Base-by-base conservation (phyloP, 2,888 invertebrate species). In the Chaetogeoica ovagalla region DNA sequence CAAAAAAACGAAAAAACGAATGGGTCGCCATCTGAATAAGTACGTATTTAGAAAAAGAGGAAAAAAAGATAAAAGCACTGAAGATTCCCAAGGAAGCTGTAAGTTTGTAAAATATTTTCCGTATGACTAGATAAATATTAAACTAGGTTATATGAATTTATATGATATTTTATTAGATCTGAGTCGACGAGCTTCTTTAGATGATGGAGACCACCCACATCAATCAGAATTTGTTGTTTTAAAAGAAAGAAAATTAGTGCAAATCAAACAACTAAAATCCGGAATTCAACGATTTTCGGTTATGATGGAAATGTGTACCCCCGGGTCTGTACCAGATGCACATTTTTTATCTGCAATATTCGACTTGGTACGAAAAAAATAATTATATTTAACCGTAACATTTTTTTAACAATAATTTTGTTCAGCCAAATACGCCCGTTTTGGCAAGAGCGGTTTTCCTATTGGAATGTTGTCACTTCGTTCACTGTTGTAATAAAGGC, bases 401-500 rank as follows among this genome's bases (percentile, higher is more conserved):
- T n/a, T 43, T n/a, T 3, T 19, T 13, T 15, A 9, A 68, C 3
- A 76, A 68, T 30, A 23, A 39, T 11, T 39, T 59, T 52, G 52
- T 39, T 39, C 37, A 95, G 92, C 94, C 98, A 52, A 93, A 97
- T 86, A 96, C 98, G 0, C 97, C 98, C 0, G 92, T 98, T 0
- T 93, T 98, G 0, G 91, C 97, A 0, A 89, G 98, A 85, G 98
- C 99, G 6, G 92, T 95, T 0, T 90, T 98, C 76, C 87, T 98
- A 11, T 87, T 99, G 82, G 99, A 99, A 87, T 98, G 98, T 86
- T 94, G 97, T 0, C 93, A 97, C 86, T 94, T 98, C 84, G 98
- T 99, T 2, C 97, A 98, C 85, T 92, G 95, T 83, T 99, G 99
- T 87, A 99, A 98, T 86, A 95, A 95, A 85, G 98, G 98, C 0